These are phyloP conservation scores for Catharus bicknelli DNA, from an alignment of 2,113 vertebrate species.

Conservation along the genomic window DNA sequence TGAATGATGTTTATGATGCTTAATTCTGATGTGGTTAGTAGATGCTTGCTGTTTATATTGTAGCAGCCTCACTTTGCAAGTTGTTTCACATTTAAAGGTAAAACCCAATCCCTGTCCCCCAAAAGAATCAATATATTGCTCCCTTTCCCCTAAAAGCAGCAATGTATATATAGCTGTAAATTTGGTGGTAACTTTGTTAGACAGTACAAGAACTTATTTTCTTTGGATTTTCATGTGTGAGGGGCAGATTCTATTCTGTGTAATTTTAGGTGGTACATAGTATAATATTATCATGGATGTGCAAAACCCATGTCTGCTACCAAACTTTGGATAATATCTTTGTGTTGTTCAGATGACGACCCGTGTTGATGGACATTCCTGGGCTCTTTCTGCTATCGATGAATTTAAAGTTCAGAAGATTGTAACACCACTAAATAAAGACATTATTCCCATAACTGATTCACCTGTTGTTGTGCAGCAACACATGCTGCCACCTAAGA, in stretches of 20 bases:
- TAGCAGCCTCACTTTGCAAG: background rate
- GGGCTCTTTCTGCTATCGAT: constrained; percentile 90
- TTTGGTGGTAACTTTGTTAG: background rate
- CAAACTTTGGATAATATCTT: background rate
- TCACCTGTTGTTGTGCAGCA: constrained; percentile 93
- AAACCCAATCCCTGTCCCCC: background rate
- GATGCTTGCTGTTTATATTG: background rate
- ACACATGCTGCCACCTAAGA: constrained; percentile 89
- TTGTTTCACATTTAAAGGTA: background rate
- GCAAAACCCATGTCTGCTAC: background rate
- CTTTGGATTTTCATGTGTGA: background rate
- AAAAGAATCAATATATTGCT: background rate
- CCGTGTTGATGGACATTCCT: constrained; percentile 91
- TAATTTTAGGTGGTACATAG: background rate
- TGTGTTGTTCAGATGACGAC: constrained; percentile 84
- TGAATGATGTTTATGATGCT: background rate
- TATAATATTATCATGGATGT: background rate
- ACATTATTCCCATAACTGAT: constrained; percentile 88
- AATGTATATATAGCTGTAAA: background rate
- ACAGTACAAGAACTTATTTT: background rate
- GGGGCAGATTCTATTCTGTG: background rate
- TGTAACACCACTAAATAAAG: constrained; percentile 89
- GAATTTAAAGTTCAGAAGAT: constrained; percentile 83
- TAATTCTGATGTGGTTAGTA: background rate
- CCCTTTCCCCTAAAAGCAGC: background rate